Base-by-base conservation (phyloP, 2,113 vertebrate species). In the Hemiscyllium ocellatum region DNA sequence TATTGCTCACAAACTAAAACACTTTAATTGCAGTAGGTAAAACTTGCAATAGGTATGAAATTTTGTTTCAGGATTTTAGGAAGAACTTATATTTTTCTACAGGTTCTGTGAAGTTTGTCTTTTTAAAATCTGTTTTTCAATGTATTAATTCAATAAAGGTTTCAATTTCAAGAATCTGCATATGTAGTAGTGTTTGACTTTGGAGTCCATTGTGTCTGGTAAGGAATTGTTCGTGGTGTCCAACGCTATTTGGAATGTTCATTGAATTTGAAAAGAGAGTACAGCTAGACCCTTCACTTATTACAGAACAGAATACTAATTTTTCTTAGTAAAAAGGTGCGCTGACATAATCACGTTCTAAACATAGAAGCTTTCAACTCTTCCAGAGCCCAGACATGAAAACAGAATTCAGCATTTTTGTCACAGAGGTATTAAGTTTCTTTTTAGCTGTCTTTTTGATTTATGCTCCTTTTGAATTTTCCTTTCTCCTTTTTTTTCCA, bases 11-110 rank as follows among this genome's bases (percentile, higher is more conserved):
- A 93, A 42, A 66, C 19, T 22, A 65, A 66, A 66, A 66, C 4
- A 12, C 15, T 17, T 91, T 61, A 22, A 24, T n/a, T 87, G 4
- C 61, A 65, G 56, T 13, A 89, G 56, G 1, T 66, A 17, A 91
- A 90, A 65, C 17, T 26, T 56, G 86, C 33, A 66, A 66, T 65
- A 37, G 17, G 10, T 66, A n/a, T 37, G 52, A 61, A 26, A 19
- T 33, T 17, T 61, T 33, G 24, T 89, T 89, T 50, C 86, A 61
- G 33, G 22, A 33, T 89, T 86, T 68, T 66, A 93, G 17, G 89
- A n/a, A 91, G 66, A 37, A 33, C 89, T n/a, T 93, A 90, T 93
- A 93, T 93, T 93, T 37, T 93, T 93, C 89, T 93, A 93, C 61
- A 66, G 61, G 56, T 93, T 93, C 33, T n/a, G n/a, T 66, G 65